Percentiles rank a stretch among this genome's conserved stretches.
phyloP scores from a whole-genome alignment of 2,888 invertebrate genomes.

The Aleiodes alternator region DNA sequence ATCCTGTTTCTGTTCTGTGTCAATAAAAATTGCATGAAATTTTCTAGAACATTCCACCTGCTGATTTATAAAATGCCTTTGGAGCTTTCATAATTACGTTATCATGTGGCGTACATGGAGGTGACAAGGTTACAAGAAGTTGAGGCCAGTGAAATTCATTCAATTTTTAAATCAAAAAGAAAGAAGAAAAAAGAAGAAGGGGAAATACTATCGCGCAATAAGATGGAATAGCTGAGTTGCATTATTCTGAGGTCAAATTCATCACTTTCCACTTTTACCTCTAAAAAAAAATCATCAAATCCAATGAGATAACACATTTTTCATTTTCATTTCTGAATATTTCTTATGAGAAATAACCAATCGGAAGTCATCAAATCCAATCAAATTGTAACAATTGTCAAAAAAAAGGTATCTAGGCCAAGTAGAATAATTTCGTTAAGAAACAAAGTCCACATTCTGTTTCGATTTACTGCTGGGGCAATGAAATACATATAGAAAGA shows the following conservation, averaged over 20 bases:
- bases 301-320: too few species aligned
- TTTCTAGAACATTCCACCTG: conserved; percentile 49
- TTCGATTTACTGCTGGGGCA: conserved; percentile 8
- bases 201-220: conserved; percentile 20
- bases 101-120: conserved; percentile 37
- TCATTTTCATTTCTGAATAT: too few species aligned
- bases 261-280: conserved; percentile 40
- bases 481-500: background rate
- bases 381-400: too few species aligned
- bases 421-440: background rate
- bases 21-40: conserved; percentile 30
- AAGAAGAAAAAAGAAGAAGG: too few species aligned
- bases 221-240: conserved; percentile 7
- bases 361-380: too few species aligned
- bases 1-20: background rate
- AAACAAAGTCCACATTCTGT: conserved; percentile 5
- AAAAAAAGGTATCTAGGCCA: background rate
- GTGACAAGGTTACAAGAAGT: conserved; percentile 55
- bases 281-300: too few species aligned
- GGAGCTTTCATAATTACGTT: conserved; percentile 52
- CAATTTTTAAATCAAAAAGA: too few species aligned
- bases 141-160: conserved; percentile 1
- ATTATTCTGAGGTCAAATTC: conserved; percentile 20
- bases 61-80: conserved; percentile 12
- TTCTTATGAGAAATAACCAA: too few species aligned